Percentiles rank a stretch among this genome's conserved stretches.
These are phyloP conservation scores for Tridacna crocea DNA, from an alignment of 2,888 invertebrate species.

Conservation along the genomic window DNA sequence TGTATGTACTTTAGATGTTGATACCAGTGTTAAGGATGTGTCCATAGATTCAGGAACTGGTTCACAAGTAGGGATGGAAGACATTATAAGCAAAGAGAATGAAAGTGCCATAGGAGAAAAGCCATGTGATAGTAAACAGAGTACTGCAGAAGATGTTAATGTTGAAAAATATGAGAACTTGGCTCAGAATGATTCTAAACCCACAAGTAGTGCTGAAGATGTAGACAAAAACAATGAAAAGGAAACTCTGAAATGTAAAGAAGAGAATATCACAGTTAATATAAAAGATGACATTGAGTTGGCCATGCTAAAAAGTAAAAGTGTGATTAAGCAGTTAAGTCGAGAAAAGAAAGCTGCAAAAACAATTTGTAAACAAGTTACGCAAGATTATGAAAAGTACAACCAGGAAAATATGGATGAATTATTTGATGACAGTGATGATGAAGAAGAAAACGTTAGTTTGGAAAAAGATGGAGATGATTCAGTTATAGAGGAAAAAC, in stretches of 20 bases:
- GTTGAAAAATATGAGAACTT: background rate
- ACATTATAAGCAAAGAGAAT: background rate
- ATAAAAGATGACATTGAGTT: conserved; percentile 61
- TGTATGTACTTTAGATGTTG: background rate
- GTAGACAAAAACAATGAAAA: background rate
- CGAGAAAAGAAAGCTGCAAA: conserved; percentile 59
- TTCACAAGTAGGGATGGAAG: background rate
- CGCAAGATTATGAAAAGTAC: conserved; percentile 71
- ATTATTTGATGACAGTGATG: conserved; percentile 74
- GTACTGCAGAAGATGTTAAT: background rate
- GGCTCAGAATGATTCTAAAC: background rate
- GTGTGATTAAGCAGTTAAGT: conserved; percentile 60
- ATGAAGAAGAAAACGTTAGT: conserved; percentile 7
- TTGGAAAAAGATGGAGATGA: background rate
- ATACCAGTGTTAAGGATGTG: background rate
- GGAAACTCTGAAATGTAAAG: background rate
- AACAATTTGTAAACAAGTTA: conserved; percentile 57
- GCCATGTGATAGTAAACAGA: background rate
- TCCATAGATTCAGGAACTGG: background rate
- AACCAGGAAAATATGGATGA: conserved; percentile 78
- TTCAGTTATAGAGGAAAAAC: background rate
- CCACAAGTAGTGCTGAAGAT: conserved; percentile 12
- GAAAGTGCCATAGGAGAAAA: conserved; percentile 21
- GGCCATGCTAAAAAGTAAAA: conserved; percentile 63
- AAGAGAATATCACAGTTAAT: conserved; percentile 3